Base-by-base conservation (phyloP, 2,888 invertebrate genomes). In the Allygus modestus region DNA sequence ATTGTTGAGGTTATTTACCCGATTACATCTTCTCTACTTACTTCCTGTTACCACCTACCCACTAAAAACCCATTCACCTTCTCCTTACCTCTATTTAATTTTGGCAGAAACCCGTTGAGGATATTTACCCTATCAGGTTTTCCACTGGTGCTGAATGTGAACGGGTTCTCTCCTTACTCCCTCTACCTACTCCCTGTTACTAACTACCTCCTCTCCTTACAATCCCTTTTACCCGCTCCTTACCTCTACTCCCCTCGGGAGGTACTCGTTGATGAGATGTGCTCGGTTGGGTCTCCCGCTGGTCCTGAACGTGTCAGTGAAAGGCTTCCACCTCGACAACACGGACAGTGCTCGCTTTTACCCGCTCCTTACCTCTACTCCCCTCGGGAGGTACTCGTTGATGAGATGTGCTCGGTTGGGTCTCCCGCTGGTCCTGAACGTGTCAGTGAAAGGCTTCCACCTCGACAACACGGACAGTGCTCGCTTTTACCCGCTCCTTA, bases 291-390 rank as follows among this genome's bases (percentile, higher is more conserved):
- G 87, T 69, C 83, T 75, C 54, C 86, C 87, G 81, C 86, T 84
- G 54, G 84, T 85, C 61, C 86, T 81, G 84, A 90, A 89, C 86
- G 91, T 87, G 90, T n/a, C n/a, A n/a, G n/a, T 90, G 88, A 92
- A 90, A 23, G 92, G 90, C 85, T 90, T 89, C 91, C 91, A 90
- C 75, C 91, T 89, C 37, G 91, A n/a, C n/a, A n/a, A n/a, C n/a
- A n/a, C n/a, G n/a, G 91, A 90, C 86, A 91, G 88, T 2, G 91
- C 91, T 58, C 91, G 88, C 88, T 92, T 91, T 51, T 33, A 65
- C 12, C 37, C 11, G 37, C 58, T 58, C 26, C n/a, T n/a, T n/a
- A 58, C 58, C 58, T 58, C 58, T 58, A 58, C 20, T 58, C 58
- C 58, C 12, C 26, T 58, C 23, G 58, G 58, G 4, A 58, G 58